Conservation (phyloP, 1,140 invertebrate species). For the Zaprionus nigranus region DNA sequence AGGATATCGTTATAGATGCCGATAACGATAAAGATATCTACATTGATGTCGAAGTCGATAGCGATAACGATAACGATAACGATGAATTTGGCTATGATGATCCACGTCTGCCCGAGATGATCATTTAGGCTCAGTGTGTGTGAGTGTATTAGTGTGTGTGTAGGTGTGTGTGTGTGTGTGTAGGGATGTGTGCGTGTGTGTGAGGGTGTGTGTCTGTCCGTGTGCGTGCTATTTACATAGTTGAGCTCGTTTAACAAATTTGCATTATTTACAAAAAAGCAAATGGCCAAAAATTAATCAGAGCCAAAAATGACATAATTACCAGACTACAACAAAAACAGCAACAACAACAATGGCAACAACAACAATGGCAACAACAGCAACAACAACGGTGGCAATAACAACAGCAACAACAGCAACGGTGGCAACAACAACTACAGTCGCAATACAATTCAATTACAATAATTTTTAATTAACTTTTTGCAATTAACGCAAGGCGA, state of each 20-base stretch:
- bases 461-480: slow-evolving; percentile 75
- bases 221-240: not conserved
- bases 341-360: slow-evolving; percentile 3
- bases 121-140: slow-evolving; percentile 40
- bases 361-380: not conserved
- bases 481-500: slow-evolving; percentile 53
- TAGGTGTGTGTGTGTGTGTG: not conserved
- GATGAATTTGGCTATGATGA: slow-evolving; percentile 59
- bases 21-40: not conserved
- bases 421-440: slow-evolving; percentile 9
- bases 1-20: too few relatives aligned
- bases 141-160: not conserved
- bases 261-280: slow-evolving; percentile 33
- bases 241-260: slow-evolving; percentile 55
- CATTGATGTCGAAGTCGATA: not conserved
- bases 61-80: slow-evolving; percentile 21
- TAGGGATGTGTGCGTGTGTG: not conserved
- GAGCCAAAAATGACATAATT: slow-evolving; percentile 45
- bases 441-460: slow-evolving; percentile 69
- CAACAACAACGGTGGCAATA: slow-evolving; percentile 12
- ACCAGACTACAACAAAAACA: slow-evolving; percentile 28
- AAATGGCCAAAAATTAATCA: slow-evolving; percentile 54
- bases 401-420: slow-evolving; percentile 7
- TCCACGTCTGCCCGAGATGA: slow-evolving; percentile 61
- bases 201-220: not conserved